Conservation (phyloP, 1,140 invertebrate species). For the Pteromalus puparum region DNA sequence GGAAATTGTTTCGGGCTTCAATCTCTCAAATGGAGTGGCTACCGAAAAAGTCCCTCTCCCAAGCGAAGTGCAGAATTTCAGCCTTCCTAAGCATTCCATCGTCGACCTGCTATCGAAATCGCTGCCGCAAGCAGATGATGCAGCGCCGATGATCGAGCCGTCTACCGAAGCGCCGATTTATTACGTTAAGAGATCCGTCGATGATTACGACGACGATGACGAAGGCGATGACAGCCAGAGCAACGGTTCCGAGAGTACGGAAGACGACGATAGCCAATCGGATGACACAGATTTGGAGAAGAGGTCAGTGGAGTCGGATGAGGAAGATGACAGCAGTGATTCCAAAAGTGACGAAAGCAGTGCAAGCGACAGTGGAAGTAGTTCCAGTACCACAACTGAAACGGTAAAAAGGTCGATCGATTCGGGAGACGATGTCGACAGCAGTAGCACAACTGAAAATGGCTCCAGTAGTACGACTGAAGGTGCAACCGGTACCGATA, state of each 20-base stretch:
- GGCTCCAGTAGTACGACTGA: not conserved
- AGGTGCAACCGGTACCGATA: not conserved
- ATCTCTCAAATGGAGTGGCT: constrained; percentile 52
- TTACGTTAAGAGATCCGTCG: constrained; percentile 7
- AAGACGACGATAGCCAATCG: not conserved
- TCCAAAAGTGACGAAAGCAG: not conserved
- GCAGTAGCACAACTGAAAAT: not conserved
- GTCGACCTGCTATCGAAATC: constrained; percentile 54
- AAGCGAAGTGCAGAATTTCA: constrained; percentile 45
- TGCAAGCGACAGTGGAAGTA: not conserved
- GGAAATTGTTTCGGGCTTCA: constrained; percentile 59
- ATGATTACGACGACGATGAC: not conserved
- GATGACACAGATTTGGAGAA: not conserved
- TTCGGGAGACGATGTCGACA: not conserved
- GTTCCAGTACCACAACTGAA: not conserved
- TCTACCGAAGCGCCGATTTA: not conserved
- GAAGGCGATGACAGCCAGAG: not conserved
- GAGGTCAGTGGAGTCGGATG: not conserved
- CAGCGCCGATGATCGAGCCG: not conserved
- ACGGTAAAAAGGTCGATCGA: not conserved
- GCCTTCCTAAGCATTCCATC: constrained; percentile 56
- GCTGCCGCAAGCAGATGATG: not conserved
- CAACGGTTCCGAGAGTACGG: not conserved
- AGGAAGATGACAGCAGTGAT: not conserved
- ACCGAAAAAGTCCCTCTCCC: constrained; percentile 57